Conservation (phyloP, 1,140 invertebrate species). For the Drosophila miranda region DNA sequence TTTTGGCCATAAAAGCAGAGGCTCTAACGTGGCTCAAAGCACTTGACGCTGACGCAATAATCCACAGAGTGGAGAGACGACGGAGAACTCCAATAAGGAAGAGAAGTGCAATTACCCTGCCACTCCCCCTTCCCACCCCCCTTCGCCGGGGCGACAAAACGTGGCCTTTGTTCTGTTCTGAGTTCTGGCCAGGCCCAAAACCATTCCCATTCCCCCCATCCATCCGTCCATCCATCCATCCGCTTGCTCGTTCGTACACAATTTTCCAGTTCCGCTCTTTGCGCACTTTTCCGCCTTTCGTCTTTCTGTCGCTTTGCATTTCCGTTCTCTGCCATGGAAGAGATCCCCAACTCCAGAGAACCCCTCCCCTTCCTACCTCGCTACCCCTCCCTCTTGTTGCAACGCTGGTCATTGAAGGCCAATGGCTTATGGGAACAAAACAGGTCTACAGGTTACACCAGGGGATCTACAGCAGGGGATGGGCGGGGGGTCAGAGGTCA, state of each 20-base stretch:
- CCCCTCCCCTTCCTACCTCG: background rate
- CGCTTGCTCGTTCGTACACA: constrained; percentile 34
- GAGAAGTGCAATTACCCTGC: constrained; percentile 39
- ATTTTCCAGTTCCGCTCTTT: constrained; percentile 50
- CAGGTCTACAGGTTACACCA: constrained; percentile 25
- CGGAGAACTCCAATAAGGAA: constrained; percentile 27
- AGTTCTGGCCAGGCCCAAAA: constrained; percentile 37
- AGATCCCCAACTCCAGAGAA: constrained; percentile 2
- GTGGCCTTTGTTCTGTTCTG: constrained; percentile 5
- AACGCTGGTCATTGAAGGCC: constrained; percentile 63
- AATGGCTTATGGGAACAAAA: constrained; percentile 51
- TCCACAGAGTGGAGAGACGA: constrained; percentile 1
- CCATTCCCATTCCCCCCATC: no score
- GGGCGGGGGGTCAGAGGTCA: no score
- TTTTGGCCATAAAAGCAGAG: background rate
- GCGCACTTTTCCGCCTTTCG: constrained; percentile 28
- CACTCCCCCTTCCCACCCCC: no score
- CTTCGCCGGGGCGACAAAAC: background rate
- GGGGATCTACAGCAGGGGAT: no score
- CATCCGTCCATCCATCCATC: constrained; percentile 1
- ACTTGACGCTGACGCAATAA: constrained; percentile 2
- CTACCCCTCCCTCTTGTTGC: background rate
- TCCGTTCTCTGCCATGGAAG: constrained; percentile 23
- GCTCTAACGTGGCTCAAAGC: background rate
- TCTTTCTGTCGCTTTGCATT: constrained; percentile 43